Evolutionary conservation across 2,888 invertebrate species (phyloP).

Genomic region (Tinea pellionella): DNA sequence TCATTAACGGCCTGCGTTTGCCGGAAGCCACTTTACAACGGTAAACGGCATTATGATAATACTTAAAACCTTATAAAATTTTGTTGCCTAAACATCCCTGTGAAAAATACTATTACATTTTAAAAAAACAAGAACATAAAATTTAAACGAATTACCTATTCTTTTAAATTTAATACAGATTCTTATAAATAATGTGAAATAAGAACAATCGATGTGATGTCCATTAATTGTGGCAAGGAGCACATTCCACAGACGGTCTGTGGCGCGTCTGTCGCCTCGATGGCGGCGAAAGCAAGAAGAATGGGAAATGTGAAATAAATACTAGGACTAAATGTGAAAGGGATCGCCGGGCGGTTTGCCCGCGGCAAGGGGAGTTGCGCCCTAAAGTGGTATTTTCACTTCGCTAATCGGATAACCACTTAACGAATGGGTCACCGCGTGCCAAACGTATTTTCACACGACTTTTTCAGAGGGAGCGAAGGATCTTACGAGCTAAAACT

Average conservation of each 20-base stretch:
- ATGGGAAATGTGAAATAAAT: constrained; percentile 67
- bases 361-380: constrained; percentile 62
- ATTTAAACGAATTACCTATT: constrained; percentile 24
- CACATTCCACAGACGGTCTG: constrained; percentile 37
- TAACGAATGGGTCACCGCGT: constrained; percentile 70
- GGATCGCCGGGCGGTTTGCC: constrained; percentile 49
- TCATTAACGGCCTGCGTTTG: constrained; percentile 58
- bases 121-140: constrained; percentile 11
- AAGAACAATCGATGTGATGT: constrained; percentile 15
- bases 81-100: constrained; percentile 60
- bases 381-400: constrained; percentile 72
- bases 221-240: constrained; percentile 42
- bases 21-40: constrained; percentile 64
- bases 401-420: constrained; percentile 73
- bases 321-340: constrained; percentile 63
- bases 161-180: background rate
- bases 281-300: constrained; percentile 27
- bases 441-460: constrained; percentile 70
- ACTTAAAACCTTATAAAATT: constrained; percentile 63
- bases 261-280: constrained; percentile 19
- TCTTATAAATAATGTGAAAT: background rate
- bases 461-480: constrained; percentile 54
- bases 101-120: constrained; percentile 37
- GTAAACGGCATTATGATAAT: constrained; percentile 67
- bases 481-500: constrained; percentile 62